These are phyloP conservation scores for Tholera decimalis DNA, from an alignment of 2,888 invertebrate genomes.

Conservation along the genomic window DNA sequence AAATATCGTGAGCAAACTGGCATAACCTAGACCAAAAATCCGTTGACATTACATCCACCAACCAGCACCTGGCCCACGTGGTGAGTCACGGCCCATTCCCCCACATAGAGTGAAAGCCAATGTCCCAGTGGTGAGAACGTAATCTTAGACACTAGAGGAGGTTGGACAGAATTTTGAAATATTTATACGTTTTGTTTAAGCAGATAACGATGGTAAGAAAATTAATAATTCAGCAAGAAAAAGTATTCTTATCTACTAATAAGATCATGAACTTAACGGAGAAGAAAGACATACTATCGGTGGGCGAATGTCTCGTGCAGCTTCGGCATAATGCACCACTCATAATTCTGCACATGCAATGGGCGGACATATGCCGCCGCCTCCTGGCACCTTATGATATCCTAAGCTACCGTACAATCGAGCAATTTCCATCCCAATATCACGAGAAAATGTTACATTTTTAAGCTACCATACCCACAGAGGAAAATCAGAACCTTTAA, in stretches of 20 bases:
- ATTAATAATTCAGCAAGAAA: background rate
- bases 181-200: background rate
- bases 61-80: too few relatives aligned
- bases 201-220: background rate
- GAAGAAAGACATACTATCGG: background rate
- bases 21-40: too few relatives aligned
- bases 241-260: background rate
- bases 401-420: conserved; percentile 1
- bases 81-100: too few relatives aligned
- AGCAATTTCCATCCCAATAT: conserved; percentile 12
- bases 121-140: too few relatives aligned
- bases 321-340: conserved; percentile 30
- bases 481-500: too few relatives aligned
- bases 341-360: conserved; percentile 24
- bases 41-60: too few relatives aligned
- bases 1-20: too few relatives aligned
- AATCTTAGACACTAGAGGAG: background rate
- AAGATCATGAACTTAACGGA: background rate
- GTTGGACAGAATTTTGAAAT: background rate
- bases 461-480: too few relatives aligned
- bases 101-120: too few relatives aligned
- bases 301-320: background rate
- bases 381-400: conserved; percentile 24
- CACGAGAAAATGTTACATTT: conserved; percentile 11
- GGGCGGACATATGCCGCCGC: conserved; percentile 11